Percentiles rank a stretch among this genome's conserved stretches.
These are phyloP conservation scores for Penaeus chinensis DNA, from an alignment of 1,140 invertebrate species.

Conservation along the genomic window DNA sequence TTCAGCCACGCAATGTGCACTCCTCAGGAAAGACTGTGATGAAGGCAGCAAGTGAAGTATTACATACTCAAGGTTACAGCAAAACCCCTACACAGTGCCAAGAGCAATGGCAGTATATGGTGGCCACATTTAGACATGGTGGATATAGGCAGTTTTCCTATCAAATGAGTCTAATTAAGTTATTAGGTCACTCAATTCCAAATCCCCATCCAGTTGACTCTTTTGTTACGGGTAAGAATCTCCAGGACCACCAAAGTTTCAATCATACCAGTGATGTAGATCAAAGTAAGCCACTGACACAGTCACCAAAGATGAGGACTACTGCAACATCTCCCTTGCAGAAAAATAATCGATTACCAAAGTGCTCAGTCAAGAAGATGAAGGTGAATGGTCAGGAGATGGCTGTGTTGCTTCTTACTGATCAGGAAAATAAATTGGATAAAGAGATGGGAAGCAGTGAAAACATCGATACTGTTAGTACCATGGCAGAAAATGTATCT, in stretches of 20 bases:
- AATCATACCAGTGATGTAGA: background rate
- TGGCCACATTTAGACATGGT: slow-evolving; percentile 32
- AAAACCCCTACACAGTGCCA: slow-evolving; percentile 38
- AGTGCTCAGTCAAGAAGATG: too few relatives aligned
- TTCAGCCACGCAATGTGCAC: slow-evolving; percentile 26
- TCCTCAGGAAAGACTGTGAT: background rate
- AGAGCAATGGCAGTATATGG: slow-evolving; percentile 41
- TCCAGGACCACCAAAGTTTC: background rate
- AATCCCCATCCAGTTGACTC: background rate
- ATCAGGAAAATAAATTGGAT: background rate
- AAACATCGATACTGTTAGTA: background rate
- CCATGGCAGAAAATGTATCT: slow-evolving; percentile 16
- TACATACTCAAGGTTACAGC: slow-evolving; percentile 28
- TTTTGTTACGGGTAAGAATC: background rate
- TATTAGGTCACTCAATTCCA: slow-evolving; percentile 17
- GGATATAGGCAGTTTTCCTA: slow-evolving; percentile 37
- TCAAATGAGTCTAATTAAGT: slow-evolving; percentile 28
- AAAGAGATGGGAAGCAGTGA: background rate
- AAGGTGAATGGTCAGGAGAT: too few relatives aligned
- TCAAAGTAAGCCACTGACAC: background rate
- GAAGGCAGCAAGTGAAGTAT: slow-evolving; percentile 9
- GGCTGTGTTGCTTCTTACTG: too few relatives aligned
- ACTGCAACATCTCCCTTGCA: background rate
- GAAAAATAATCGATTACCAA: too few relatives aligned
- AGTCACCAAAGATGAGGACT: background rate